Conservation (phyloP, 2,888 invertebrate genomes). For the Agrypnus murinus region DNA sequence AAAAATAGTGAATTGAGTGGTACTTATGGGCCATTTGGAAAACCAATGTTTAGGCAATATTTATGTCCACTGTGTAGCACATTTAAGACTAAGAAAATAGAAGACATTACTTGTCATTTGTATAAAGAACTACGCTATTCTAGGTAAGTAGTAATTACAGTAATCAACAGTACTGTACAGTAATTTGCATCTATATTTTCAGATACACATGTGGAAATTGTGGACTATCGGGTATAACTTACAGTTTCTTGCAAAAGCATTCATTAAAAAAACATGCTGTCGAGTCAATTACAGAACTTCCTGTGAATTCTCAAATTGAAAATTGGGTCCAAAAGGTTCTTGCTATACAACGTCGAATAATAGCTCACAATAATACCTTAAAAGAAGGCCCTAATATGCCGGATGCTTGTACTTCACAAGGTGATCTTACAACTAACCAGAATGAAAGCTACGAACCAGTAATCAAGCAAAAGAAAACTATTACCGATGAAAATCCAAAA, state of each 20-base stretch:
- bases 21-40: slow-evolving; percentile 68
- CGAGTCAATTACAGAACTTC: slow-evolving; percentile 65
- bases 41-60: slow-evolving; percentile 74
- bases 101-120: slow-evolving; percentile 80
- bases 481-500: background rate
- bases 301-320: slow-evolving; percentile 57
- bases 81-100: slow-evolving; percentile 74
- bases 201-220: slow-evolving; percentile 78
- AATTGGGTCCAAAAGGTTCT: slow-evolving; percentile 63
- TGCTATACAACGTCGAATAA: slow-evolving; percentile 56
- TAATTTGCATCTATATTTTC: too few species aligned
- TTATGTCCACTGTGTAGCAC: slow-evolving; percentile 78
- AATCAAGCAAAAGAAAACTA: background rate
- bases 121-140: slow-evolving; percentile 80
- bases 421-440: slow-evolving; percentile 14
- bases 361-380: slow-evolving; percentile 28
- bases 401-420: too few species aligned
- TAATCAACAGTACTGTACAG: too few species aligned
- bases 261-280: slow-evolving; percentile 72
- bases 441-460: slow-evolving; percentile 12
- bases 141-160: slow-evolving; percentile 76
- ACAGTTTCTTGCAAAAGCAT: slow-evolving; percentile 74
- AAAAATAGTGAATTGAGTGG: slow-evolving; percentile 17
- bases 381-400: background rate
- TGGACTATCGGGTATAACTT: slow-evolving; percentile 75